Base-by-base conservation (phyloP, 1,140 invertebrate genomes). In the Trinorchestia longiramus region DNA sequence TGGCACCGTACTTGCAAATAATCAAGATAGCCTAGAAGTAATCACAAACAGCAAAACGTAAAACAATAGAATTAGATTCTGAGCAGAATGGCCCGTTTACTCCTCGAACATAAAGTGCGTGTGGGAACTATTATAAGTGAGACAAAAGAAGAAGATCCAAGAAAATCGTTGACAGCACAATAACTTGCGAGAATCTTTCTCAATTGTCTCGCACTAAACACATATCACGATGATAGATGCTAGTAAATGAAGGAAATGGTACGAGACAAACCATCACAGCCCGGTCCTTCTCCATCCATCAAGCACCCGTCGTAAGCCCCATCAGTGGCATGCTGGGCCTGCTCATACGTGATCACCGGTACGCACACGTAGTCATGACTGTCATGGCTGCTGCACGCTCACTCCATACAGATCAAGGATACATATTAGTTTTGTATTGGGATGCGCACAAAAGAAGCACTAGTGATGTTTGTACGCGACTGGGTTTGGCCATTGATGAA, bases 141-240 rank as follows among this genome's bases (percentile, higher is more conserved):
- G 43, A 90, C 17, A 42, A 41, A 90, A 41, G 36, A 41, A 41
- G 43, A 90, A 42, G 43, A 90, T 42, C 43, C 88, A 90, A 43
- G 41, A 90, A 90, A 90, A 90, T 90, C 43, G 43, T 90, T 90
- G 88, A 90, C 88, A 90, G 88, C 43, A 28, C 88, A 90, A 42
- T 43, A 41, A 43, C 41, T 43, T 41, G n/a, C 43, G 88, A 90
- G 88, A 90, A 90, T 43, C 43, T 43, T 42, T 36, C 88, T 77
- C 62, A 77, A 77, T 77, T 36, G 62, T 77, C 88, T 42, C 41
- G 88, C 88, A 15, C 41, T 42, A 43, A 90, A 43, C 88, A 90
- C 43, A 41, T 4, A 90, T 90, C 11, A 42, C 88, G 88, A 90
- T 43, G n/a, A 43, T 90, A 90, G 88, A 90, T 43, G n/a, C 88